Conservation (phyloP, 2,113 vertebrate genomes). For the Meleagris gallopavo region DNA sequence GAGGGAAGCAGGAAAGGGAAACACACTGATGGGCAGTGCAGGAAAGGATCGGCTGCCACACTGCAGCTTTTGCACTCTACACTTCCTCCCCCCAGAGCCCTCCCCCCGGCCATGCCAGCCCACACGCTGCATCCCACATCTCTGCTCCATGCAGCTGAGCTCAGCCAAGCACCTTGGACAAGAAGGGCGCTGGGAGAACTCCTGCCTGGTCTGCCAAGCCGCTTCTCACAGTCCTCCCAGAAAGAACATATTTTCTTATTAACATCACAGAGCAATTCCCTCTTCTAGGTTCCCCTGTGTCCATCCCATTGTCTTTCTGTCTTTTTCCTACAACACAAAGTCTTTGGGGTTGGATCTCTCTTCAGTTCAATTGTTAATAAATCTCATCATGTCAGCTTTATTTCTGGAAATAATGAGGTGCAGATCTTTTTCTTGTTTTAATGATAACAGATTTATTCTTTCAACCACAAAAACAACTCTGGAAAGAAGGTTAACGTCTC, state of each 20-base stretch:
- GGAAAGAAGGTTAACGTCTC: slow-evolving; percentile 33
- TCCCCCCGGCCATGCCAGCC: background rate
- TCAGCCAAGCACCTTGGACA: background rate
- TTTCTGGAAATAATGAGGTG: slow-evolving; percentile 39
- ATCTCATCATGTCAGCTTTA: slow-evolving; percentile 11
- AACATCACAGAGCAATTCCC: slow-evolving; percentile 9
- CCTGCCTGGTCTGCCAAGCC: background rate
- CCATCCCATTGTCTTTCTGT: slow-evolving; percentile 36
- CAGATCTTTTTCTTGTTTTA: background rate
- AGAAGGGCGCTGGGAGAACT: background rate
- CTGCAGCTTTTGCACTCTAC: background rate
- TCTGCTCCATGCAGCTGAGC: background rate
- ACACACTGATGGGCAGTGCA: background rate
- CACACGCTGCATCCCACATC: background rate
- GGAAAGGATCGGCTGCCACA: fast-evolving
- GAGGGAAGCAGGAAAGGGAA: background rate
- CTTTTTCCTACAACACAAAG: background rate
- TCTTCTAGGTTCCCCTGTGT: background rate
- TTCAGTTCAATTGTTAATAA: slow-evolving; percentile 16
- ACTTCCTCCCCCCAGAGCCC: background rate
- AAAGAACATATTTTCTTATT: slow-evolving; percentile 5
- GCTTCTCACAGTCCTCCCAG: background rate
- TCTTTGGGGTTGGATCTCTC: background rate
- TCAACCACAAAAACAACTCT: slow-evolving; percentile 15
- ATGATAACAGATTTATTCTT: slow-evolving; percentile 47